These are phyloP conservation scores for Thermophis baileyi DNA, from an alignment of 2,113 vertebrate species.

Conservation along the genomic window DNA sequence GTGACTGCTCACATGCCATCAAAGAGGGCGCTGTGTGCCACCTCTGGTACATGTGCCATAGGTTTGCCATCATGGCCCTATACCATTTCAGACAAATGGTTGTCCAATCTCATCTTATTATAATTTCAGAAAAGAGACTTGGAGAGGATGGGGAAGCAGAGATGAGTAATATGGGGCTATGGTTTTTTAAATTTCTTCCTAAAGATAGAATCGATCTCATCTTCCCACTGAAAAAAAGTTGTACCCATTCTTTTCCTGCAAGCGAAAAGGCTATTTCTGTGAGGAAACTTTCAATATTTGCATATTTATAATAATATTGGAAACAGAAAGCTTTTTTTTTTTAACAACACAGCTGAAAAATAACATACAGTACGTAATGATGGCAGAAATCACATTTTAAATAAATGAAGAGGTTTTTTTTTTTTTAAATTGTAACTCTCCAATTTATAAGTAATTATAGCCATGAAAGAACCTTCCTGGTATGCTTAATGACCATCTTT, in stretches of 20 bases:
- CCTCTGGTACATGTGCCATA: no score
- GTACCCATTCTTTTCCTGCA: slow-evolving; percentile 40
- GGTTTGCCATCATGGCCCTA: no score
- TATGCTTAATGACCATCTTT: slow-evolving; percentile 81
- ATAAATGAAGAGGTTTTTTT: slow-evolving; percentile 77
- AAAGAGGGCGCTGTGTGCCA: no score
- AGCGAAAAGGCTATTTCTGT: slow-evolving; percentile 55
- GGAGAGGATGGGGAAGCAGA: neutral
- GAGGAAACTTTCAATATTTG: slow-evolving; percentile 70
- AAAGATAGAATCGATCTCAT: slow-evolving; percentile 48
- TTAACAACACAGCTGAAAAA: slow-evolving; percentile 74
- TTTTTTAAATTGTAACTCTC: slow-evolving; percentile 68
- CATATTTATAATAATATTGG: slow-evolving; percentile 70
- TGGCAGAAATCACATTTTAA: slow-evolving; percentile 75
- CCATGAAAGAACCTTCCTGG: slow-evolving; percentile 79
- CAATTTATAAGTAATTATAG: slow-evolving; percentile 83
- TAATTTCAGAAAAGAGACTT: neutral
- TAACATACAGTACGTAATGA: slow-evolving; percentile 81
- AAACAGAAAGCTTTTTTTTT: slow-evolving; percentile 64
- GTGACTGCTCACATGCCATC: no score
- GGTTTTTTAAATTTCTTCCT: slow-evolving; percentile 25
- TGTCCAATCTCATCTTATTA: neutral
- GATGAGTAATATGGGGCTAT: slow-evolving; percentile 31
- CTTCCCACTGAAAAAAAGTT: slow-evolving; percentile 54
- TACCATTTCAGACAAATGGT: neutral